These are phyloP conservation scores for Erebia aethiops DNA, from an alignment of 2,888 invertebrate species.

Conservation along the genomic window DNA sequence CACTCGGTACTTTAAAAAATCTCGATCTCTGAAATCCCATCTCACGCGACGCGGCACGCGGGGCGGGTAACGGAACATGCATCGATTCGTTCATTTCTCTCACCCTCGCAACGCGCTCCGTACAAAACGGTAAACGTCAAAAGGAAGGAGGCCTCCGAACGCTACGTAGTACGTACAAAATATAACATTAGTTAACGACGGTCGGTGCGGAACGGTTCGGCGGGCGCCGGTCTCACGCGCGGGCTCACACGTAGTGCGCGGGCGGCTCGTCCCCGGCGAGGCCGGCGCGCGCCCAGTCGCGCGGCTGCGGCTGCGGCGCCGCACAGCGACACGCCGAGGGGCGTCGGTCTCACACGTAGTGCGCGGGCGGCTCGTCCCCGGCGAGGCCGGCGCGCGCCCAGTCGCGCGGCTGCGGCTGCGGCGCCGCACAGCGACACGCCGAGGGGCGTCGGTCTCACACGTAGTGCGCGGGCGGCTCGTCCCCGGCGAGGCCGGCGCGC, in stretches of 20 bases:
- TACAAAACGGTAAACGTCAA: neutral
- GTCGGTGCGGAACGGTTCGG: too few species aligned
- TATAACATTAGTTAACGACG: too few species aligned
- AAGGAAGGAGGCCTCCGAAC: neutral
- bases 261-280: conserved; percentile 33
- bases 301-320: conserved; percentile 87
- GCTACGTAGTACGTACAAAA: neutral
- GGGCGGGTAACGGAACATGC: too few species aligned
- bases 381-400: conserved; percentile 76
- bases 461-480: conserved; percentile 29
- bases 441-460: too few species aligned
- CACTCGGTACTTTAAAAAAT: too few species aligned
- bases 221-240: too few species aligned
- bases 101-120: neutral
- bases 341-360: too few species aligned
- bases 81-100: neutral
- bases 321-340: too few species aligned
- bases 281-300: conserved; percentile 85
- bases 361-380: conserved; percentile 29
- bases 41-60: too few species aligned
- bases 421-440: too few species aligned
- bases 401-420: conserved; percentile 88
- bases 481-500: conserved; percentile 43
- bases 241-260: conserved; percentile 34
- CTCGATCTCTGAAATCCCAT: too few species aligned